These are phyloP conservation scores for Mormyrus proboscirostris DNA, from an alignment of 2,797 vertebrate species.

Conservation along the genomic window DNA sequence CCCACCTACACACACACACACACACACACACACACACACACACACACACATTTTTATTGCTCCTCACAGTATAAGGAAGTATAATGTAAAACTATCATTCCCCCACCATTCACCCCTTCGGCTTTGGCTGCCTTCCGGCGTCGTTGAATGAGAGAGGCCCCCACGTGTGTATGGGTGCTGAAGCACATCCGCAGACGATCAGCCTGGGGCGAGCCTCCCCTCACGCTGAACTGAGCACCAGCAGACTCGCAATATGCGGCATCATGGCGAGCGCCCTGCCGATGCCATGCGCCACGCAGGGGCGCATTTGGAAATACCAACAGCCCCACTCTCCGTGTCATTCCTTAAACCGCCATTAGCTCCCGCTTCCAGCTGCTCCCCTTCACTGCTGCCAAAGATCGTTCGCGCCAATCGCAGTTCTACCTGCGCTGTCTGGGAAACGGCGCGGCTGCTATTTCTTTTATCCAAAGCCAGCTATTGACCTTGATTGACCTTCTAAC, in stretches of 20 bases:
- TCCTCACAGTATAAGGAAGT: background rate
- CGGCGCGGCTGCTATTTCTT: background rate
- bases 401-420: background rate
- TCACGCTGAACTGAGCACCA: background rate
- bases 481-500: background rate
- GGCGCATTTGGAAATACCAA: background rate
- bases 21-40: background rate
- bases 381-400: background rate
- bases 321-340: background rate
- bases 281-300: background rate
- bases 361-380: constrained; percentile 3
- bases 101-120: background rate
- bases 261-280: background rate
- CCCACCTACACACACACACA: too few relatives aligned
- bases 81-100: background rate
- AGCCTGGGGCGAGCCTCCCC: constrained; percentile 10
- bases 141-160: background rate
- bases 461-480: background rate
- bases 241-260: background rate
- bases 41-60: background rate
- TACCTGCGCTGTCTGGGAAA: background rate
- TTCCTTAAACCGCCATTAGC: background rate
- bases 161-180: background rate
- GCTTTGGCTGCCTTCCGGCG: background rate
- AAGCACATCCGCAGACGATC: background rate